A percentile compares a stretch with the other conserved stretches of the same genome.
Conservation (phyloP, 1,140 invertebrate species). For the Aphidius ervi region DNA sequence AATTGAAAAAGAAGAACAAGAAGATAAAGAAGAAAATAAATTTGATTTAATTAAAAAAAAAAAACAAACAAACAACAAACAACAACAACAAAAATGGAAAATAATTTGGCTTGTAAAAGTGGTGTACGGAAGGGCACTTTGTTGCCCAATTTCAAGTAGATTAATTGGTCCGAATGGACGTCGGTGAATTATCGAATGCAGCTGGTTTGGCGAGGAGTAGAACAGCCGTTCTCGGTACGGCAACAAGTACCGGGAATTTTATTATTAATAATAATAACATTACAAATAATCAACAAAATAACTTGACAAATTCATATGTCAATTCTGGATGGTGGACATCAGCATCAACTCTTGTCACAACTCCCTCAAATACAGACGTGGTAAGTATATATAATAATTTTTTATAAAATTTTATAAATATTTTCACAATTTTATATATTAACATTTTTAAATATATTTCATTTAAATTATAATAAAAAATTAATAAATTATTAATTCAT, state of each 20-base stretch:
- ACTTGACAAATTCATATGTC: conserved; percentile 25
- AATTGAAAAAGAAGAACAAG: too few species aligned
- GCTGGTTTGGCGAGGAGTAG: conserved; percentile 42
- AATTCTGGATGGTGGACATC: conserved; percentile 48
- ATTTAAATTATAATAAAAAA: not conserved
- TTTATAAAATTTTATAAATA: not conserved
- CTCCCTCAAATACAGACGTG: conserved; percentile 48
- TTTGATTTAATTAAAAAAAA: too few species aligned
- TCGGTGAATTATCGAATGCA: conserved; percentile 39
- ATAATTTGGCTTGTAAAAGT: not conserved
- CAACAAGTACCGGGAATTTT: conserved; percentile 15
- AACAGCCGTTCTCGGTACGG: conserved; percentile 41
- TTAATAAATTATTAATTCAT: not conserved
- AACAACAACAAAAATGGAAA: conserved; percentile 1
- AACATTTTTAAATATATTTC: too few species aligned
- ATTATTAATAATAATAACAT: conserved; percentile 29
- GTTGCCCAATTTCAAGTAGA: conserved; percentile 4
- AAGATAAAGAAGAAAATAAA: too few species aligned
- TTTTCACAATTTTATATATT: too few species aligned
- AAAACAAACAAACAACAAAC: not conserved
- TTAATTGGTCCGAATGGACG: conserved; percentile 43
- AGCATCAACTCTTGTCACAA: conserved; percentile 41
- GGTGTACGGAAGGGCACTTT: conserved; percentile 12
- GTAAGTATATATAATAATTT: conserved; percentile 29
- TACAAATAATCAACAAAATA: conserved; percentile 23